Base-by-base conservation (phyloP, 2,797 vertebrate species). In the Smutsia temminckii region DNA sequence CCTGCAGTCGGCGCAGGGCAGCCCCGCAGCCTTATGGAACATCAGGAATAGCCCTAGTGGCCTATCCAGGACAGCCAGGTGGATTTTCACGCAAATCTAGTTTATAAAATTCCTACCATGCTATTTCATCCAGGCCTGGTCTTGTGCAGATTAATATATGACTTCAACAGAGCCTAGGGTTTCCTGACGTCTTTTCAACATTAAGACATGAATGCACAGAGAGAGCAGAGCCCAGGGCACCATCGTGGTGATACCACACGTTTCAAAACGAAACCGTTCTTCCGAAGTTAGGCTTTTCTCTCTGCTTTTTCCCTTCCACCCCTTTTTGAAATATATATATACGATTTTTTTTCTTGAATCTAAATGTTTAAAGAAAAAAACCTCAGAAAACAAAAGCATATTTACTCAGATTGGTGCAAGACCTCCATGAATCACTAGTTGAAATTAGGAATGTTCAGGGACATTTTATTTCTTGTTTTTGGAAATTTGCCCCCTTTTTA, bases 401-500 rank as follows among this genome's bases (percentile, higher is more conserved):
- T 83, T 89, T 42, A 64, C 40, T 92, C 34, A 88, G 21, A 68
- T 42, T 75, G 53, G 25, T 90, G 20, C 46, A n/a, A 63, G 55
- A 51, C 46, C 12, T 90, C 85, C 42, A 64, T 85, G 61, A 57
- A 40, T 78, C 78, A 71, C 64, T 86, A 21, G 53, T 37, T 89
- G 71, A 95, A 91, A 90, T 86, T 29, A 72, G 49, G 32, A 77
- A 66, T 77, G 64, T 51, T 37, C 20, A 53, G 69, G 51, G 27
- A 37, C 11, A 42, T 71, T 83, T 83, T 93, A 69, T 86, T 89
- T 68, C 71, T 92, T 57, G 20, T 49, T 80, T 97, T 85, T 77
- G 68, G 72, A 86, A 93, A 75, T 40, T 12, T 80, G 63, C 34
- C 40, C 3, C n/a, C 16, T 29, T 78, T 46, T 84, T 20, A 21